Base-by-base conservation (phyloP, 2,888 invertebrate species). In the Cheilosia variabilis region DNA sequence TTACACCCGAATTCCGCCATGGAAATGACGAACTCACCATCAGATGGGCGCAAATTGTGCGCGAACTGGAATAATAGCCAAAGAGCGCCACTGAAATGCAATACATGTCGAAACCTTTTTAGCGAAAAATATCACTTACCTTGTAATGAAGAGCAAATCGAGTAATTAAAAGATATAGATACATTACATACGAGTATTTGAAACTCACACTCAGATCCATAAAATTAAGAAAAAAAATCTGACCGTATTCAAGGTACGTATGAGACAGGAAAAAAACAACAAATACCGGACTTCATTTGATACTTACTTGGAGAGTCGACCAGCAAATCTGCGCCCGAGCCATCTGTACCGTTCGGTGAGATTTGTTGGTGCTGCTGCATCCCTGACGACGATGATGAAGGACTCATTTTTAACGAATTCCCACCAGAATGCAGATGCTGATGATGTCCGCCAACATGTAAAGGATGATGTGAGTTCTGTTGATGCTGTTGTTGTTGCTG, bases 301-400 rank as follows among this genome's bases (percentile, higher is more conserved):
- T 53, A 95, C 96, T 95, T 94, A 97, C 97, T 96, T 92, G 97
- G 96, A 71, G 96, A 96, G 93, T 97, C 96, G 90, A 96, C 95
- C 57, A 96, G 94, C 88, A 96, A 93, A 93, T 97, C 96, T 55
- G 89, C 90, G 53, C 93, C 93, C 17, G 94, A 93, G 2, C 94
- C 93, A 87, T 95, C 95, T 37, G 95, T 95, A 87, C 94, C 93
- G 84, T 92, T 93, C 17, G 94, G 94, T 50, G 95, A 95, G 55
- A 95, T 92, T 88, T 94, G 94, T 66, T 93, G 93, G 77, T 89
- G 93, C 93, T 81, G 92, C 91, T 82, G 78, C 55, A 87, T 82
- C 41, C 81, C 86, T 15, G 90, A 90, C 17, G 90, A 89, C 72
- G 93, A 93, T 7, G 95, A 94, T 62, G 94, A 93, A 0, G 95